Evolutionary conservation across 2,888 invertebrate species (phyloP).

Genomic region (Gastracanthus pulcherrimus): DNA sequence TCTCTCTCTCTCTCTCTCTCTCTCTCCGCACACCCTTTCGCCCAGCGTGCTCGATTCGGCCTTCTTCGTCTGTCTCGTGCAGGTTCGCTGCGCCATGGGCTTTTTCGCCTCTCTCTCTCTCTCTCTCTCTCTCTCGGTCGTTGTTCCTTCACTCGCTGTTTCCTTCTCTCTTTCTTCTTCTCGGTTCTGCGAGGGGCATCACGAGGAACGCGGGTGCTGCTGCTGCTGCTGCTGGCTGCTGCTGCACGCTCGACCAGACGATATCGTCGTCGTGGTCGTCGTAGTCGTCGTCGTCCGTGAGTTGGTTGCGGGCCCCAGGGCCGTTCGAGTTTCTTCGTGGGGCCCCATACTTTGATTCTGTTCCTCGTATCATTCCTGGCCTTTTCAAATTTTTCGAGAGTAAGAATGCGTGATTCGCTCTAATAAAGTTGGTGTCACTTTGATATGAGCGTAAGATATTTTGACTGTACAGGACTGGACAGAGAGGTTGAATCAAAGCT

Average conservation of each 20-base stretch:
- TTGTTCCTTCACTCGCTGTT: slow-evolving; percentile 19
- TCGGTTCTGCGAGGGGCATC: slow-evolving; percentile 3
- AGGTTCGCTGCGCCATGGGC: neutral
- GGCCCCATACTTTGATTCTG: neutral
- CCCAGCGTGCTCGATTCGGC: neutral
- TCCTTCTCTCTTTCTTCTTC: slow-evolving; percentile 13
- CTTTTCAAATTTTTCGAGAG: neutral
- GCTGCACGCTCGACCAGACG: slow-evolving; percentile 70
- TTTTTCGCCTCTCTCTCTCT: slow-evolving; percentile 15
- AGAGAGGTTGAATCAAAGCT: too few relatives aligned
- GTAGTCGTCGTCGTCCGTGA: neutral
- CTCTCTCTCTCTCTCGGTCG: slow-evolving; percentile 6
- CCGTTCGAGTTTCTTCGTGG: neutral
- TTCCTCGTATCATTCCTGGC: neutral
- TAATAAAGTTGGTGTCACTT: too few relatives aligned
- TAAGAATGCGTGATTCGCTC: too few relatives aligned
- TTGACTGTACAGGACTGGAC: too few relatives aligned
- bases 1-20: neutral
- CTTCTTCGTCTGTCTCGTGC: neutral
- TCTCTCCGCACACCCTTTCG: neutral
- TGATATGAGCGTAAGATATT: too few relatives aligned
- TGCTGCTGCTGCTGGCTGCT: slow-evolving; percentile 33
- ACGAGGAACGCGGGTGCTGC: slow-evolving; percentile 40
- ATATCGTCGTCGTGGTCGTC: slow-evolving; percentile 52
- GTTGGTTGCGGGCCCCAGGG: slow-evolving; percentile 17